Evolutionary conservation across 2,113 vertebrate genomes (phyloP), one percentile per base, ranked within the genome.

Genomic region (Morphnarchus princeps): DNA sequence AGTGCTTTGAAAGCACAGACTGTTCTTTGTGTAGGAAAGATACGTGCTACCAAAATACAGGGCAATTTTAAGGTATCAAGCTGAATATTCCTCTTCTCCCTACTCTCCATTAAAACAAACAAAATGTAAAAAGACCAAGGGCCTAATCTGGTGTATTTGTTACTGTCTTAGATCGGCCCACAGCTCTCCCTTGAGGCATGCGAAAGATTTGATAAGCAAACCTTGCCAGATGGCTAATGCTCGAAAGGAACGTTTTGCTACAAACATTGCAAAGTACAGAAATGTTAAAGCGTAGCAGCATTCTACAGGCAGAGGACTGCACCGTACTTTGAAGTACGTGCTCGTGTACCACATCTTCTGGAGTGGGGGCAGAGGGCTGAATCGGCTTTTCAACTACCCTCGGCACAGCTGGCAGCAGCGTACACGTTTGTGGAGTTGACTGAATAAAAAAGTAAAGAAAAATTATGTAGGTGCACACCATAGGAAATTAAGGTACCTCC

Each of bases 101-200:
- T 67, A 18, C n/a, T 69, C 54, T 84, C 43, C 9, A 26, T 55
- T 89, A 38, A 89, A 91, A 74, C 3, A 89, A 28, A 52, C 16
- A 73, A 76, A 92, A 80, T 58, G 32, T 87, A 9, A 74, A 92
- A 84, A 78, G 47, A 66, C 67, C 32, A 55, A 47, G 25, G 43
- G 47, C 55, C 76, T 96, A 90, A 84, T 81, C 70, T 91, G 28
- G 4, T 76, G 25, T 82, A 40, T 92, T 91, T 92, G 52, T 92
- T 92, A 40, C 72, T 83, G 92, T 45, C 62, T 93, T 89, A 90
- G 63, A 91, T 93, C 77, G 95, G 72, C 86, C 92, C 85, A 97
- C 92, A 97, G 21, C 40, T 89, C 63, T 97, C 88, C 50, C 67
- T 78, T 84, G 88, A 95, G 89, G 76, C 72, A 74, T 3, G 22